Evolutionary conservation across 2,888 invertebrate genomes (phyloP).

Genomic region (Bursaphelenchus okinawaensis): DNA sequence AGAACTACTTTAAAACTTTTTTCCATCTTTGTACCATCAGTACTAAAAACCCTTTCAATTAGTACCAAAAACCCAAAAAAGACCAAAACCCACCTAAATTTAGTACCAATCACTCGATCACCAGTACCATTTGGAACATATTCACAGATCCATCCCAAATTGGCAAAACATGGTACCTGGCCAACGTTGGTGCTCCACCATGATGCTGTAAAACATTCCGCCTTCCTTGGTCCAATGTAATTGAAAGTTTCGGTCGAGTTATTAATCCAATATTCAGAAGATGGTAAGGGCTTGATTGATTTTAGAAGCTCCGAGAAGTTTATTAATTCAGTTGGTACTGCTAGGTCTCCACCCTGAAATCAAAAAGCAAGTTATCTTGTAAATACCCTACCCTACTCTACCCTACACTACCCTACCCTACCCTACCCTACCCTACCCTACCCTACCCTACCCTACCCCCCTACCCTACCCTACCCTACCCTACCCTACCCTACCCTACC

Average conservation of each 20-base stretch:
- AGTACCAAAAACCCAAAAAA: too few relatives aligned
- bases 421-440: too few relatives aligned
- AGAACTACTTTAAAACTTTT: too few relatives aligned
- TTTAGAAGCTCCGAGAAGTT: constrained; percentile 1
- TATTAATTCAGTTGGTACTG: not conserved
- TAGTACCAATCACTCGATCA: not conserved
- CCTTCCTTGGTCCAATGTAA: not conserved
- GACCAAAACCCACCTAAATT: not conserved
- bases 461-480: too few relatives aligned
- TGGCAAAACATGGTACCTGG: constrained; percentile 8
- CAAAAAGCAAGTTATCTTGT: too few relatives aligned
- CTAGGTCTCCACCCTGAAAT: constrained; percentile 24
- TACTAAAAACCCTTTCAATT: too few relatives aligned
- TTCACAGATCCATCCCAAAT: constrained; percentile 16
- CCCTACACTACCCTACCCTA: too few relatives aligned
- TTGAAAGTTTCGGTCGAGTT: not conserved
- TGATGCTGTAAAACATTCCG: constrained; percentile 14
- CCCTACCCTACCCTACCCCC: too few relatives aligned
- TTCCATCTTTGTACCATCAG: too few relatives aligned
- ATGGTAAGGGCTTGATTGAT: not conserved
- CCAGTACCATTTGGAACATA: constrained; percentile 9
- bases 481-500: too few relatives aligned
- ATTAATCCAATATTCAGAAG: constrained; percentile 13
- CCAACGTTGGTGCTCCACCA: constrained; percentile 1
- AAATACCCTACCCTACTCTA: too few relatives aligned